These are phyloP conservation scores for Chamaetylas fuelleborni DNA, from an alignment of 2,113 vertebrate species.

Conservation along the genomic window DNA sequence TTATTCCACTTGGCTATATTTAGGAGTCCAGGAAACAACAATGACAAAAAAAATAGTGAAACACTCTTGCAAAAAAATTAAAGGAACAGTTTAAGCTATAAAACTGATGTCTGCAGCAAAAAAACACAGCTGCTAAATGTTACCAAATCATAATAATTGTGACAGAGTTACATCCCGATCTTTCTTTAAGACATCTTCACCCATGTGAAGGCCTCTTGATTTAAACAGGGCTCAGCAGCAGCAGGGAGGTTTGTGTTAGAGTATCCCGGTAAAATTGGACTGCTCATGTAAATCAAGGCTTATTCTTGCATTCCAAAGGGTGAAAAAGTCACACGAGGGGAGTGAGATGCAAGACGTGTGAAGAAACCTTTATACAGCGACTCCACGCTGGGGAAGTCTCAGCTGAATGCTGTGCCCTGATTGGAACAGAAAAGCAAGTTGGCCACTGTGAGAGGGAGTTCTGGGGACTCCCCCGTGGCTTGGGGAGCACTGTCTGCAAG, in stretches of 20 bases:
- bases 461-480: neutral
- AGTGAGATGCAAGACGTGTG: neutral
- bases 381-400: neutral
- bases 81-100: conserved; percentile 52
- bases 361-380: neutral
- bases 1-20: conserved; percentile 69
- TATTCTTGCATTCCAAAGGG: conserved; percentile 23
- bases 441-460: neutral
- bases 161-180: conserved; percentile 40
- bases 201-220: conserved; percentile 50
- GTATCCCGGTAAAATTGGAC: neutral
- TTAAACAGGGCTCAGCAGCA: conserved; percentile 25
- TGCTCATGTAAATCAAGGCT: conserved; percentile 40
- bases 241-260: neutral
- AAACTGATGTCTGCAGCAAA: conserved; percentile 56
- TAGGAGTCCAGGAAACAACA: conserved; percentile 74
- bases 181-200: conserved; percentile 39
- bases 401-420: neutral
- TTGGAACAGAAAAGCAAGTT: neutral
- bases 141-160: conserved; percentile 57
- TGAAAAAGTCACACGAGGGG: neutral
- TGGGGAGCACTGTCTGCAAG: neutral
- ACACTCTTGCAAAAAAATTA: conserved; percentile 44
- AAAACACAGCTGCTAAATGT: conserved; percentile 47
- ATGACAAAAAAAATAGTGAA: conserved; percentile 26